A percentile compares a stretch with the other conserved stretches of the same genome.
phyloP scores from a whole-genome alignment of 2,888 invertebrate genomes.

The Heteromurus nitidus region DNA sequence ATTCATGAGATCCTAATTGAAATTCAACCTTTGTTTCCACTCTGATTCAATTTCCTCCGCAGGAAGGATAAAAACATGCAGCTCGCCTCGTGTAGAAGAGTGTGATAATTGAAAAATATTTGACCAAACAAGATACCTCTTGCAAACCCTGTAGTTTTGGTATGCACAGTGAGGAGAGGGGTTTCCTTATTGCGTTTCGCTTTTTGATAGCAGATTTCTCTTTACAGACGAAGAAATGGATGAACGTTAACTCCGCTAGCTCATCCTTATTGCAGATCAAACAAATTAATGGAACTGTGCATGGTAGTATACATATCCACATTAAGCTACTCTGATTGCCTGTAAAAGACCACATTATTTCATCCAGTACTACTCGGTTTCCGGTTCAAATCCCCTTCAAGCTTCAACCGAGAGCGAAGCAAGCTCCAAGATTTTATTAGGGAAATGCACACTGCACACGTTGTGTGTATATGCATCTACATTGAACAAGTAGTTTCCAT shows the following conservation, averaged over 20 bases:
- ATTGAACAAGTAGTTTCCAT: slow-evolving; percentile 22
- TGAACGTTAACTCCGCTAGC: no score
- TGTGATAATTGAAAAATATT: slow-evolving; percentile 11
- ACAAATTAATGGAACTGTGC: slow-evolving; percentile 3
- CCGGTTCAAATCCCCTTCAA: no score
- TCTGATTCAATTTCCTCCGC: neutral
- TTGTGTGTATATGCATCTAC: no score
- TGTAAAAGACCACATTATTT: neutral
- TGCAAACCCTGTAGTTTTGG: no score
- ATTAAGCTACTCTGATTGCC: no score
- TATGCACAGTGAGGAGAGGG: no score
- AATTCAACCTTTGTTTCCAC: neutral
- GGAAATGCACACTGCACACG: no score
- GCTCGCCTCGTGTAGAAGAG: neutral
- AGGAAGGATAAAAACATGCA: neutral
- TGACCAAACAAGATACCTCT: neutral
- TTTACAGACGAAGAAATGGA: neutral
- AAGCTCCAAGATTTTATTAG: no score
- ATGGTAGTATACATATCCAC: neutral
- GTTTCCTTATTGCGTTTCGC: no score
- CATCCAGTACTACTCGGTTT: no score
- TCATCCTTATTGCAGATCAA: neutral
- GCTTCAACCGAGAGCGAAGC: no score
- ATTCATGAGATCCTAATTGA: neutral
- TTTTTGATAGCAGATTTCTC: no score